Base-by-base conservation (phyloP, 2,797 vertebrate species). In the Sebastes minor region DNA sequence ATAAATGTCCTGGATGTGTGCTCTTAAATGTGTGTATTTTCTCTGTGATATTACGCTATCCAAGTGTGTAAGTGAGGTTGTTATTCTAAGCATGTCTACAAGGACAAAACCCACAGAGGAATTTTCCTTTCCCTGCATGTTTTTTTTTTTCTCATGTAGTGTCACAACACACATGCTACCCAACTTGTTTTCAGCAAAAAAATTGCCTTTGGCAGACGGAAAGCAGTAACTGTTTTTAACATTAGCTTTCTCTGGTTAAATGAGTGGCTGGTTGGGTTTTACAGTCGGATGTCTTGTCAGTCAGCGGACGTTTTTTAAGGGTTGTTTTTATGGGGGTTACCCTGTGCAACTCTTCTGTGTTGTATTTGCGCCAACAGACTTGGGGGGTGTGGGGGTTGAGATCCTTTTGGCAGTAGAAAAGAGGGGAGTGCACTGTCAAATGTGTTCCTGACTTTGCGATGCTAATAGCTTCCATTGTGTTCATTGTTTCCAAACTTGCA, bases 1-100 rank as follows among this genome's bases (percentile, higher is more conserved):
- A 90, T 90, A 63, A 87, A 89, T 86, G 87, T 84, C 42, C 61
- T 75, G 30, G 53, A 70, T 72, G 70, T 78, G 7, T 53, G 49
- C 61, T 52, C n/a, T 42, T 62, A 80, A 75, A 13, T 62, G 64
- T 61, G 64, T 74, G 27, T 46, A 28, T 63, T 60, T 52, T 76
- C 30, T 49, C 10, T 56, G 30, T 59, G 74, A 73, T 76, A 53
- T 65, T 4, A 28, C 57, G 49, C 30, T 57, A 25, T 18, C 57
- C 20, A 2, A 7, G 53, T 32, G 56, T 55, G 42, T 56, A 20
- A 55, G 27, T 76, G 33, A 18, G 63, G 25, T 35, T 28, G 65
- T 73, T 71, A 35, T 57, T 82, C 28, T 38, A 56, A 71, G 68
- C 42, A 4, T 66, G 65, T 60, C 63, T 23, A 62, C 61, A 16